Conservation (phyloP, 2,113 vertebrate species). For the Cochlearius cochlearius region DNA sequence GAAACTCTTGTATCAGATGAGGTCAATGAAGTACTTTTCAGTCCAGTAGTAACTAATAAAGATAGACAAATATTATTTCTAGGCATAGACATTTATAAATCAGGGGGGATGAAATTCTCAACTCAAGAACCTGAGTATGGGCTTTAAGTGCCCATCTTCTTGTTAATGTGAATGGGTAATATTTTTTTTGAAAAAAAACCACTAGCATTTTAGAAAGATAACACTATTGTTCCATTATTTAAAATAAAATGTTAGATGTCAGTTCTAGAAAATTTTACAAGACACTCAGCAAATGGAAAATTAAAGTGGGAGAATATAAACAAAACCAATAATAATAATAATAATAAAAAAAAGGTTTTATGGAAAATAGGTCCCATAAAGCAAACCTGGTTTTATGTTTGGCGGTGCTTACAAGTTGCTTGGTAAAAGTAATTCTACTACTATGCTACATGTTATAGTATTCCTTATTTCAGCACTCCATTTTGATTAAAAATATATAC, state of each 20-base stretch:
- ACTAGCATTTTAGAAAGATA: not conserved
- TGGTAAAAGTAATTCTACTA: not conserved
- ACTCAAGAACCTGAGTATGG: not conserved
- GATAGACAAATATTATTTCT: not conserved
- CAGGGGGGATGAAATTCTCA: not conserved
- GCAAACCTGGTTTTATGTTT: not conserved
- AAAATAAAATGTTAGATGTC: not conserved
- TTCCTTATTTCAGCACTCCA: not conserved
- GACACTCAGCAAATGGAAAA: not conserved
- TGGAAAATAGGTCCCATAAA: not conserved
- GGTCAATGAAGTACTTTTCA: not conserved
- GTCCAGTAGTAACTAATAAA: not conserved
- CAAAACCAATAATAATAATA: not conserved
- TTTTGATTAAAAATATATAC: not conserved
- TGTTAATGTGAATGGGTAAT: not conserved
- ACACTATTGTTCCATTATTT: not conserved
- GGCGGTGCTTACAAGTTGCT: not conserved
- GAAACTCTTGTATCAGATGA: not conserved
- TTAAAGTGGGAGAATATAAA: not conserved
- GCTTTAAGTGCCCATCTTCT: not conserved
- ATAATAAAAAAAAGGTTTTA: not conserved
- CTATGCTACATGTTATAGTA: not conserved
- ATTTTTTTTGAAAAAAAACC: rapidly evolving
- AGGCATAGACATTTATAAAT: not conserved
- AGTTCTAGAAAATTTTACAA: not conserved